Evolutionary conservation across 35 echinoderm and acorn worm genomes (phyloP), one percentile per base, ranked within the genome.

Genomic region (Amphiura filiformis): DNA sequence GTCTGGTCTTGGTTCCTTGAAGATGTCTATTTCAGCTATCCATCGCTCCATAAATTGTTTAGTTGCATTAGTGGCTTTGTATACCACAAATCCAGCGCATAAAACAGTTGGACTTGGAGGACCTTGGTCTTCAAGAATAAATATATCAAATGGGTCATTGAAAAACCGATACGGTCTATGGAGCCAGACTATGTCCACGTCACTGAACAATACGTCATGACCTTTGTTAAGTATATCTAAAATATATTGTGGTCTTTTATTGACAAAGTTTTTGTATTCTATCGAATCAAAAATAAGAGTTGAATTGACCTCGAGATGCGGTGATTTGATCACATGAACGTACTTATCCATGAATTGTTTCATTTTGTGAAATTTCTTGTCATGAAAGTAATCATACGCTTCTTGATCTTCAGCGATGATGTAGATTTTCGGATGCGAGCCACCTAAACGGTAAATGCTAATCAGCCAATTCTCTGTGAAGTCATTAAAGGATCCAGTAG

Each of bases 171-270:
- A 88, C 0, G 94, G 94, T 57, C 89, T 81, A 28, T 89, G 36
- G 17, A 96, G 80, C 94, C 94, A 96, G 13, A 96, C 56, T 30
- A 82, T 96, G 38, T 96, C 94, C 0, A 96, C 90, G 36, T 96
- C 94, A 32, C 37, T 84, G 52, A 96, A 96, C 11, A 96, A 76
- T 0, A 96, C 94, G 77, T 96, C 91, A 14, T 77, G 80, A 15
- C 90, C 86, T 28, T 82, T 52, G 1, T 86, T 52, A 15, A 96
- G 78, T 0, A 90, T 34, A 7, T 78, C 47, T 0, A 77, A 79
- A 9, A 96, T 93, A 36, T 96, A 92, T 22, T 64, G 76, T 34
- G 91, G 94, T 36, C 94, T 41, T 39, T 92, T 96, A 87, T 96
- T 93, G 57, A 92, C 90, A n/a, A 96, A 89, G 35, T 90, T 92